Base-by-base conservation (phyloP, 2,888 invertebrate species). In the Hirudinaria manillensis region DNA sequence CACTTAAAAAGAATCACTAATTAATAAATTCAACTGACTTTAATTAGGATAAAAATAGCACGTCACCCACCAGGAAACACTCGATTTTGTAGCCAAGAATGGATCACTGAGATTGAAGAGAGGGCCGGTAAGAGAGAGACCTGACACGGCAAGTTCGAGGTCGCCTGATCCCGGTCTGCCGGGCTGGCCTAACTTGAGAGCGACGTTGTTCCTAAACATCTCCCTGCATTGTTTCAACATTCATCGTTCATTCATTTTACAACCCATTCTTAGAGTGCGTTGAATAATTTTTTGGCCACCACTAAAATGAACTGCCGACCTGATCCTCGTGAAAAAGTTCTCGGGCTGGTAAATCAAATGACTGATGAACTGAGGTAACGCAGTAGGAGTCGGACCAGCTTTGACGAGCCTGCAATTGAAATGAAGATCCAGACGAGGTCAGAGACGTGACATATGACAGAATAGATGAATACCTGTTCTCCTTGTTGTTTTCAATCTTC, bases 161-260 rank as follows among this genome's bases (percentile, higher is more conserved):
- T 73, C 73, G 0, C 38, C 21, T 1, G 73, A 73, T 16, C 73
- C 73, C 13, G 38, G 36, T 27, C 73, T 34, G 32, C 73, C 73
- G 10, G 73, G 73, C 65, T 73, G 73, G 3, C 73, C 73, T 24
- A 73, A 27, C 29, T 65, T 73, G 1, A 34, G 21, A n/a, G 61
- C 13, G 10, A 29, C 13, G n/a, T 61, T 61, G 13, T 10, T 29
- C 61, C 3, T 61, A 29, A 61, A 61, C 24, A 61, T 27, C 2
- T 61, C 61, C 61, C 61, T 61, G 61, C 61, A 61, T 27, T 27
- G 29, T 61, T 61, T 61, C 29, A 27, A 53, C 21, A 16, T 53
- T 16, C 21, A 53, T 16, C 53, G 53, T 53, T 61, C 61, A 16
- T 29, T 27, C 24, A 61, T 61, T 27, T 16, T n/a, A 61, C 10